These are phyloP conservation scores for Heliocidaris tuberculata DNA, from an alignment of 35 echinoderm and acorn worm genomes.

Conservation along the genomic window DNA sequence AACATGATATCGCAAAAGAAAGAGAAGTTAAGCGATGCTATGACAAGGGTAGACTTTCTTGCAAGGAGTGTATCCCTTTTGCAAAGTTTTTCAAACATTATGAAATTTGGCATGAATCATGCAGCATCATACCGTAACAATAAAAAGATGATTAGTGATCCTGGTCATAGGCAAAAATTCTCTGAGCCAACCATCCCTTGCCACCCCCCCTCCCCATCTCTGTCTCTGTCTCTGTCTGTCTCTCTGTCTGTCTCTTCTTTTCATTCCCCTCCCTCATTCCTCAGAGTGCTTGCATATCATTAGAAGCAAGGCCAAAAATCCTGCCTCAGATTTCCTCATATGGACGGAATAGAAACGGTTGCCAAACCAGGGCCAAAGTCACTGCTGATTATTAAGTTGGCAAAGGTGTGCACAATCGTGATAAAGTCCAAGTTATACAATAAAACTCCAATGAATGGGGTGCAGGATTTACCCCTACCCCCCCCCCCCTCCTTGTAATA, in stretches of 20 bases:
- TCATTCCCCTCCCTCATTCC: neutral
- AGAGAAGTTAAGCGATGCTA: too few species aligned
- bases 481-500: too few species aligned
- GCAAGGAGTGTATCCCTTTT: too few species aligned
- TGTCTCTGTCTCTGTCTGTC: neutral
- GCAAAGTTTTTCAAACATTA: too few species aligned
- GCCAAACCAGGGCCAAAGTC: conserved; percentile 22
- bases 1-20: too few species aligned
- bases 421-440: neutral
- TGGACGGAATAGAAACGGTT: neutral
- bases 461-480: neutral
- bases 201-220: neutral
- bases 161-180: too few species aligned
- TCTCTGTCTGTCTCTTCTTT: neutral
- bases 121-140: too few species aligned
- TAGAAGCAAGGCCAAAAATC: neutral
- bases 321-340: neutral
- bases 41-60: too few species aligned
- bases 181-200: neutral
- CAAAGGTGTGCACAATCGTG: neutral
- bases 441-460: neutral
- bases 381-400: neutral
- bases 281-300: neutral
- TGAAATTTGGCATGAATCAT: too few species aligned
- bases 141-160: too few species aligned